These are phyloP conservation scores for Simalia tracyae DNA, from an alignment of 2,797 vertebrate species.

Conservation along the genomic window DNA sequence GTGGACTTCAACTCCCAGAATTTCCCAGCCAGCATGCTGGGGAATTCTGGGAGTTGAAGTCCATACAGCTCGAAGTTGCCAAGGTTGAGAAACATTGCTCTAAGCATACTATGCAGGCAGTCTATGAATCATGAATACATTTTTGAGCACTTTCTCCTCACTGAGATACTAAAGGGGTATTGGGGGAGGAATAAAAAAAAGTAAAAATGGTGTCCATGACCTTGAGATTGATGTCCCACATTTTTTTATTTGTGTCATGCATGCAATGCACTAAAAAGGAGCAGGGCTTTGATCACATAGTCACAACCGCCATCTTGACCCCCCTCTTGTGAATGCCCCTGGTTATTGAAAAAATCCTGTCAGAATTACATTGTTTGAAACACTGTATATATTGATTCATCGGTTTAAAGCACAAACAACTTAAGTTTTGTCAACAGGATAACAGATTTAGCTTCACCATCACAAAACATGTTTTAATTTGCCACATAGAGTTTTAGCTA, in stretches of 20 bases:
- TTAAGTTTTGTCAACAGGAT: neutral
- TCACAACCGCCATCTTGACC: neutral
- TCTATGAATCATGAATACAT: neutral
- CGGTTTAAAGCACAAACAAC: neutral
- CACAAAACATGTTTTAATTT: neutral
- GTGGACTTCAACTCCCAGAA: no score
- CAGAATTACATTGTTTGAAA: neutral
- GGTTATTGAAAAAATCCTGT: neutral
- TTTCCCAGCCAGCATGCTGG: no score
- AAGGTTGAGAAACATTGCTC: no score
- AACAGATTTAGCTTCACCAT: neutral
- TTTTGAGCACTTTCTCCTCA: neutral
- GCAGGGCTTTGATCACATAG: neutral
- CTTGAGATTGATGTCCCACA: neutral
- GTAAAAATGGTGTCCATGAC: neutral
- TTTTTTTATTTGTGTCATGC: neutral
- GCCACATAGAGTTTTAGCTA: neutral
- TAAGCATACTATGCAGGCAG: neutral
- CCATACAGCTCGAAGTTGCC: no score
- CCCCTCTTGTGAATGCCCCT: neutral
- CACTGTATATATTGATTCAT: neutral
- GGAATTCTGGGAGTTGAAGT: no score
- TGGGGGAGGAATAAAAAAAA: neutral
- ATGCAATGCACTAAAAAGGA: neutral
- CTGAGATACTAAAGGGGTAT: neutral